Percentiles rank a stretch among this genome's conserved stretches.
Evolutionary conservation across 2,888 invertebrate genomes (phyloP).

Genomic region (Timandra comae): DNA sequence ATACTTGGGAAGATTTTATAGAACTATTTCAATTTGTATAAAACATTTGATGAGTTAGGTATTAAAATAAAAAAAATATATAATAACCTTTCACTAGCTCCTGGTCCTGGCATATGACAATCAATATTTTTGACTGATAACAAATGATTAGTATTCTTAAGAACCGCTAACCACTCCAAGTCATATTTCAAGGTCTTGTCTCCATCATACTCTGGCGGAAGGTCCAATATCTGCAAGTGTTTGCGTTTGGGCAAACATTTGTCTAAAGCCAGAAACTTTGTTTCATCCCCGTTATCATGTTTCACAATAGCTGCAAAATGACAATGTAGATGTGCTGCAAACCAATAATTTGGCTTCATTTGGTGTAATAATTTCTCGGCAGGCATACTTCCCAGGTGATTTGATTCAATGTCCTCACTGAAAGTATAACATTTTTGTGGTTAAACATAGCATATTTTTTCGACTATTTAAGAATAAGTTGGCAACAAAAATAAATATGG

Average conservation of each 20-base stretch:
- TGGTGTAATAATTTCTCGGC: slow-evolving; percentile 87
- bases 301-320: slow-evolving; percentile 93
- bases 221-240: slow-evolving; percentile 90
- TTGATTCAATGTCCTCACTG: slow-evolving; percentile 87
- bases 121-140: slow-evolving; percentile 81
- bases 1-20: no score
- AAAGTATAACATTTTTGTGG: no score
- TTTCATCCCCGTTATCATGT: slow-evolving; percentile 76
- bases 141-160: slow-evolving; percentile 92
- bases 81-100: slow-evolving; percentile 78
- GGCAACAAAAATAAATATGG: slow-evolving; percentile 1
- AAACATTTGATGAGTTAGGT: no score
- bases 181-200: slow-evolving; percentile 83
- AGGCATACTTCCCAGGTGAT: slow-evolving; percentile 91
- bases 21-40: no score
- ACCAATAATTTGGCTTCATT: slow-evolving; percentile 94
- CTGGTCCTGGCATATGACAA: slow-evolving; percentile 90
- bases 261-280: slow-evolving; percentile 96
- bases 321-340: slow-evolving; percentile 97
- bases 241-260: slow-evolving; percentile 94
- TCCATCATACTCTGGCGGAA: slow-evolving; percentile 73
- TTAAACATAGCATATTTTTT: slow-evolving; percentile 1
- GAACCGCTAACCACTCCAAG: slow-evolving; percentile 94
- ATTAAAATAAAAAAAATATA: neutral
- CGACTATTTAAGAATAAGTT: no score